These are phyloP conservation scores for Rhimphoctona megacephalus DNA, from an alignment of 2,888 invertebrate genomes.

Conservation along the genomic window DNA sequence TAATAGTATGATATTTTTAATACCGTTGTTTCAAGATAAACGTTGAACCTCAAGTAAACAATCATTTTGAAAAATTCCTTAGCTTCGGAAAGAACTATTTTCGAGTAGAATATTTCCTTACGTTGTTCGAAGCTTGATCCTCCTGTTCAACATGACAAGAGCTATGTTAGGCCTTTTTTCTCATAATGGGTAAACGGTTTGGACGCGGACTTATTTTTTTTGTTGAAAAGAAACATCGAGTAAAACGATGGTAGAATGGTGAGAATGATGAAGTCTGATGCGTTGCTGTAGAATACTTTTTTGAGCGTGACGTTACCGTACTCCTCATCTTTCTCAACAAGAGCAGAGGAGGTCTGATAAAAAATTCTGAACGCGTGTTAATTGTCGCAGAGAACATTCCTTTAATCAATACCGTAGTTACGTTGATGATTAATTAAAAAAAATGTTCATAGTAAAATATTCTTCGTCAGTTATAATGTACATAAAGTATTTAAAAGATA, in stretches of 20 bases:
- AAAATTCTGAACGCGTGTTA: slow-evolving; percentile 46
- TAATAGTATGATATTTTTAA: background rate
- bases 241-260: no score
- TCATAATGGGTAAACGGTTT: no score
- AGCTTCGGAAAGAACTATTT: background rate
- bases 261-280: background rate
- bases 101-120: background rate
- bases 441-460: no score
- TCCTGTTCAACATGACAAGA: background rate
- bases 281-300: slow-evolving; percentile 51
- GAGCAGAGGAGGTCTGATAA: background rate
- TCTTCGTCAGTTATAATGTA: no score
- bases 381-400: slow-evolving; percentile 39
- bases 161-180: no score
- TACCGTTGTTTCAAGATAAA: no score
- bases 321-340: slow-evolving; percentile 21
- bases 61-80: background rate
- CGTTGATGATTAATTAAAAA: slow-evolving; percentile 7
- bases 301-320: slow-evolving; percentile 28
- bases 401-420: background rate
- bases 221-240: no score
- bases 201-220: no score
- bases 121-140: background rate
- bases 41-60: no score
- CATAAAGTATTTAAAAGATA: no score